Evolutionary conservation across 2,113 vertebrate genomes (phyloP).

Genomic region (Solea senegalensis): DNA sequence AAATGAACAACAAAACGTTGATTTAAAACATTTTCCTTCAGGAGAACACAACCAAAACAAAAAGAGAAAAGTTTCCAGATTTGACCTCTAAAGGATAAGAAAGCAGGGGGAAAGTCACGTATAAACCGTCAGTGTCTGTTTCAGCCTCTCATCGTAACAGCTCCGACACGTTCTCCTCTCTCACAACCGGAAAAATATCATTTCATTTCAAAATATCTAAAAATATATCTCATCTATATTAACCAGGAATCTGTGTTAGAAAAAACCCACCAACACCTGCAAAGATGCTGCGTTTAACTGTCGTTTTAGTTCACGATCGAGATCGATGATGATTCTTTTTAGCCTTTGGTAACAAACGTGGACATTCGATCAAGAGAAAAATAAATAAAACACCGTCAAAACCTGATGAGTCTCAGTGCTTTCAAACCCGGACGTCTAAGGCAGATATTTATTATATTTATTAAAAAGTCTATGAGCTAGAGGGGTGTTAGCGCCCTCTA

Average conservation of each 20-base stretch:
- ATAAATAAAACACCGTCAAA: slow-evolving; percentile 82
- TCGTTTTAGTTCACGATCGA: neutral
- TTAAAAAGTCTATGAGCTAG: slow-evolving; percentile 73
- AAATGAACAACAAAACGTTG: slow-evolving; percentile 84
- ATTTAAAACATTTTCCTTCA: slow-evolving; percentile 77
- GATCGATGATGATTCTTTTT: slow-evolving; percentile 38
- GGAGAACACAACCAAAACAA: too few relatives aligned
- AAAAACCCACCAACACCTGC: slow-evolving; percentile 36
- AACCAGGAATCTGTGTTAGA: slow-evolving; percentile 47
- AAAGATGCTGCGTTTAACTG: too few relatives aligned
- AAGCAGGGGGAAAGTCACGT: neutral
- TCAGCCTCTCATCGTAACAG: slow-evolving; percentile 14
- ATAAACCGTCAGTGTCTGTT: slow-evolving; percentile 14
- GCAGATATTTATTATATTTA: slow-evolving; percentile 63
- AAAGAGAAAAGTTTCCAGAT: slow-evolving; percentile 15
- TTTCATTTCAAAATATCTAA: slow-evolving; percentile 69
- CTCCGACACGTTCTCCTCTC: slow-evolving; percentile 63
- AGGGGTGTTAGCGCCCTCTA: neutral
- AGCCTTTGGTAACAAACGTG: slow-evolving; percentile 90
- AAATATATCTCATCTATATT: slow-evolving; percentile 73
- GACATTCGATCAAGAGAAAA: slow-evolving; percentile 83
- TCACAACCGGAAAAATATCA: slow-evolving; percentile 77
- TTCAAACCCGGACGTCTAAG: slow-evolving; percentile 76
- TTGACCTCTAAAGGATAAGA: slow-evolving; percentile 11
- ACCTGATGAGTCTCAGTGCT: slow-evolving; percentile 71